Evolutionary conservation across 2,113 vertebrate genomes (phyloP), one percentile per base, ranked within the genome.

Genomic region (Hippolais icterina): DNA sequence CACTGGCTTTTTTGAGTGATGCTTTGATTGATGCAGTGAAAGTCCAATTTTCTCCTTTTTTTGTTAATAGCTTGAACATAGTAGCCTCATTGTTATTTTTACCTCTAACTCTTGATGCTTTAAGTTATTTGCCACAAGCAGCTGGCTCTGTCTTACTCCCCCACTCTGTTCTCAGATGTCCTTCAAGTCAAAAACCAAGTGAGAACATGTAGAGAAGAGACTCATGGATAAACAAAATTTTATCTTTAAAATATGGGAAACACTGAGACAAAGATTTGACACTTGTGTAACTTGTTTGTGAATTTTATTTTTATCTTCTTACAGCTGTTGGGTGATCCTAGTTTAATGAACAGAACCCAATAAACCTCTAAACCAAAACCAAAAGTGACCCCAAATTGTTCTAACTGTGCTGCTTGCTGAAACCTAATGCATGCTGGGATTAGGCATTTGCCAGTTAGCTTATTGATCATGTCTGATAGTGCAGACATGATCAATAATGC

Each of bases 381-480:
- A 49, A 78, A 89, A 87, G 27, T 52, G 25, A 9, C 42, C 50
- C 60, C 25, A 75, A 44, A 75, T 33, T 79, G 4, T 64, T 78
- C 68, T 89, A 39, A 44, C 17, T 47, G 4, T 57, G 17, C 25
- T 52, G 15, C 35, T 52, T 78, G 71, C 20, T 88, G 84, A 89
- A 89, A 37, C 9, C 31, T 63, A 66, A 44, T 75, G 31, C 10
- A 89, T 83, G 10, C 41, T 93, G 63, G 50, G 46, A 83, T 12
- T 65, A 35, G 23, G 11, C 24, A 83, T 83, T 91, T 88, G 15
- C 50, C 66, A 68, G 33, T 89, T 83, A 85, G 25, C 2, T 60
- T 91, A 95, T 94, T 60, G 89, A 94, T 89, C 46, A 24, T 1
- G 78, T 96, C 91, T 91, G 78, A 75, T 66, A 82, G n/a, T 47